These are phyloP conservation scores for Platanista minor DNA, from an alignment of 2,113 vertebrate species.

Conservation along the genomic window DNA sequence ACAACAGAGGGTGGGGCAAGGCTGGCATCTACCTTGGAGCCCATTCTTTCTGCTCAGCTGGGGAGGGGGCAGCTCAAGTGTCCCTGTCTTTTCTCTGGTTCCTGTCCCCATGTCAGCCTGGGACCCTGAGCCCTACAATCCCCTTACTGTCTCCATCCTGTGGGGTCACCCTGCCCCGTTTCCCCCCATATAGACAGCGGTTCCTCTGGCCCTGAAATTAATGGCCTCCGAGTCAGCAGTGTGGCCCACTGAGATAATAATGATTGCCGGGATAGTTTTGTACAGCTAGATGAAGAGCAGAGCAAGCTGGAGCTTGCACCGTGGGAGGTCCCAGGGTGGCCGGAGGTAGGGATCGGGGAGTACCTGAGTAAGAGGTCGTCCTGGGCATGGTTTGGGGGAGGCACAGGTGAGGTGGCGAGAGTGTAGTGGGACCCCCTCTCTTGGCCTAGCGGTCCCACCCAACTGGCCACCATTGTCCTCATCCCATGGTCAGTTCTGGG, in stretches of 20 bases:
- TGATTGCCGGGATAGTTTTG: fast-evolving
- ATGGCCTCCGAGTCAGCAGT: fast-evolving
- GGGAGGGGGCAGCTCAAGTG: no score
- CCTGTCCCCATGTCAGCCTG: neutral
- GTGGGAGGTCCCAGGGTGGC: neutral
- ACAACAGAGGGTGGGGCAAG: neutral
- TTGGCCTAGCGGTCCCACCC: neutral
- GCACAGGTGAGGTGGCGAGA: neutral
- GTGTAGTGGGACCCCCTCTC: neutral
- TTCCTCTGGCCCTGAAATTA: fast-evolving
- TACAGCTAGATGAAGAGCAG: fast-evolving
- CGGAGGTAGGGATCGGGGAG: fast-evolving
- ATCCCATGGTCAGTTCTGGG: neutral
- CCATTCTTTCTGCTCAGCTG: neutral
- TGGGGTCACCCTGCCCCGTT: neutral
- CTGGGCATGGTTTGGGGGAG: neutral
- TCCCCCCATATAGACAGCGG: neutral
- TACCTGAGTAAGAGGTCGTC: neutral
- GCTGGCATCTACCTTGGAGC: neutral
- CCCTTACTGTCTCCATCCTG: neutral
- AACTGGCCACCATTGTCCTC: neutral
- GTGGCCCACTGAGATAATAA: fast-evolving
- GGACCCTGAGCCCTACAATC: neutral
- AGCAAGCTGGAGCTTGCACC: neutral
- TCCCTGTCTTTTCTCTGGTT: neutral